Base-by-base conservation (phyloP, 2,797 vertebrate species). In the Sphaeramia orbicularis region DNA sequence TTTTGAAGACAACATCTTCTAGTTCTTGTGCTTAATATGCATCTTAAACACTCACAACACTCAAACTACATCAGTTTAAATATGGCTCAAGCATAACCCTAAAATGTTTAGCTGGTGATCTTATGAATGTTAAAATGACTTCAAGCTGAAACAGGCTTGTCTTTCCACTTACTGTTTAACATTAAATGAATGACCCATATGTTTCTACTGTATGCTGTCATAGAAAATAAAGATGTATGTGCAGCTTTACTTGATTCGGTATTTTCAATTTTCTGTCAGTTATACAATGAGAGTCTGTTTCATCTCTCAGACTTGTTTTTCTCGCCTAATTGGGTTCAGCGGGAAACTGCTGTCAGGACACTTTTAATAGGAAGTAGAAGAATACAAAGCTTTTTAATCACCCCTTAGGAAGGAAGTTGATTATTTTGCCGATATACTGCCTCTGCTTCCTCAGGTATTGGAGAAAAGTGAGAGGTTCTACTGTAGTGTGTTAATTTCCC, bases 331-430 rank as follows among this genome's bases (percentile, higher is more conserved):
- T 87, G 59, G 57, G 40, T 78, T 83, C 68, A 60, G 43, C 3
- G 12, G 69, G 71, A 88, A 88, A 79, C 63, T 80, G 86, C 84
- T 81, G 76, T 79, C 64, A 79, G 16, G 80, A 81, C 77, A 73
- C 41, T 84, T 88, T 85, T 66, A 71, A 79, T 74, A 76, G 84
- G 84, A 86, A 86, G 64, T 58, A n/a, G 74, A 74, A n/a, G 71
- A 87, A 84, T 67, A 75, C 71, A 76, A 74, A 77, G 75, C 71
- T 49, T 57, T 76, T 73, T 74, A 68, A 78, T 84, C 37, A 5
- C 75, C 42, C 65, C 49, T 8, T 49, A 66, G 83, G 80, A 86
- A 89, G 85, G 84, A 87, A 81, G 76, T 54, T 35, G 51, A 66
- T 63, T 57, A 53, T 81, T 84, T 59, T 75, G 71, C 73, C 68